Evolutionary conservation across 2,113 vertebrate species (phyloP), one percentile per base, ranked within the genome.

Genomic region (Orthonyx spaldingii): DNA sequence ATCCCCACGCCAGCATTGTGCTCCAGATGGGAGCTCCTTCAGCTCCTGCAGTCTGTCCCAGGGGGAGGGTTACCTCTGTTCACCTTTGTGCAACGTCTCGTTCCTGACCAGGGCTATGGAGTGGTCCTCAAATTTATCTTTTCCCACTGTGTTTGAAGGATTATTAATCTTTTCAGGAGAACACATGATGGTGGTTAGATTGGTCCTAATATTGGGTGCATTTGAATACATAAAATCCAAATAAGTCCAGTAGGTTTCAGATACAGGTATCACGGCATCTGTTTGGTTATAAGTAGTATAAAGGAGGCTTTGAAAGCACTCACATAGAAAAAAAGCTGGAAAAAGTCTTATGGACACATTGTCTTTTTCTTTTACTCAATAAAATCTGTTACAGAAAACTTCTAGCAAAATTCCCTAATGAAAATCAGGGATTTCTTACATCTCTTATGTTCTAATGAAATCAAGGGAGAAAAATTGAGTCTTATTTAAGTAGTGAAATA

Each of bases 11-110:
- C 33, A 55, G 6, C 16, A 19, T 2, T 85, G 61, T 72, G 37
- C 32, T 83, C 24, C 37, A 41, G 13, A 8, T 24, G 28, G 60
- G 19, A 87, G 11, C 16, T 65, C 30, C 24, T 2, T 7, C 33
- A 63, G 39, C n/a, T 63, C 77, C 56, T 61, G 27, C 28, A 26
- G n/a, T 23, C 11, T 33, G 33, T 16, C 19, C 27, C 24, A 23
- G 16, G 6, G 3, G 3, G 1, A 66, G 11, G 21, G 8, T 28
- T 70, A 59, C 13, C 8, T 68, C 49, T 0, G 0, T 30, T 71
- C 32, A 4, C 15, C 32, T 33, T 47, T 3, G 1, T n/a, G 27
- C 41, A 11, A 10, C 14, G 21, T 15, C 24, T 50, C 39, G 32
- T 22, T 30, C 24, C 66, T 47, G 24, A 57, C 13, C 53, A 65